phyloP scores from a whole-genome alignment of 2,113 vertebrate genomes.

The Hippocampus comes region DNA sequence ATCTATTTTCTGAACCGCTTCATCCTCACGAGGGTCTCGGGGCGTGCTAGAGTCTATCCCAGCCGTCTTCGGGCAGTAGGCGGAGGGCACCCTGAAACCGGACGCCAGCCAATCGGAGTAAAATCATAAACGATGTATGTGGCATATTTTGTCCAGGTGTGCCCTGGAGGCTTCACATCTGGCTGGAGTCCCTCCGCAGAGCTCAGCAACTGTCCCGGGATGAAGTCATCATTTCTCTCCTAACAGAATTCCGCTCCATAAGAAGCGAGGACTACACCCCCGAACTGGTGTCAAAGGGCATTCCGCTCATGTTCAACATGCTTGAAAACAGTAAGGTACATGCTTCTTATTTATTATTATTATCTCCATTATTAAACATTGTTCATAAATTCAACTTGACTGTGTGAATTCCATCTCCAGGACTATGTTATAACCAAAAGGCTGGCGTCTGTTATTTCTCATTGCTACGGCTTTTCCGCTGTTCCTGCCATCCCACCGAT shows the following conservation, averaged over 20 bases:
- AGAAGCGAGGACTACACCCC: constrained; percentile 82
- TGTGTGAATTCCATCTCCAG: constrained; percentile 56
- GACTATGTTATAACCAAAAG: constrained; percentile 81
- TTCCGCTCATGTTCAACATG: constrained; percentile 86
- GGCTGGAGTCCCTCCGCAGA: constrained; percentile 83
- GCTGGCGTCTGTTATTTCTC: constrained; percentile 80
- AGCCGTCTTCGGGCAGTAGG: no score
- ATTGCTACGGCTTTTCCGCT: constrained; percentile 79
- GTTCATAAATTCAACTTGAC: not conserved
- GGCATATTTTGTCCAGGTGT: constrained; percentile 71
- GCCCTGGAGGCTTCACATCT: constrained; percentile 89
- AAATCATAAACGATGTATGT: no score
- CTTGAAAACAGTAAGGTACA: constrained; percentile 83
- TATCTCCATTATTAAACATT: no score
- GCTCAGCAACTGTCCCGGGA: constrained; percentile 81
- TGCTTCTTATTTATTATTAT: no score
- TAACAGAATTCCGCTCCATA: constrained; percentile 84
- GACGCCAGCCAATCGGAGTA: no score
- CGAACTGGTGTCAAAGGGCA: constrained; percentile 77
- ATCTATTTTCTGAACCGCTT: no score
- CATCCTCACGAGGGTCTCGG: no score
- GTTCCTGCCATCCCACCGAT: constrained; percentile 77
- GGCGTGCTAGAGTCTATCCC: no score
- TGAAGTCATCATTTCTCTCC: constrained; percentile 77
- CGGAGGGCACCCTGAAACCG: no score